Conservation (phyloP, 1,140 invertebrate genomes). For the Trypoxylus dichotomus region DNA sequence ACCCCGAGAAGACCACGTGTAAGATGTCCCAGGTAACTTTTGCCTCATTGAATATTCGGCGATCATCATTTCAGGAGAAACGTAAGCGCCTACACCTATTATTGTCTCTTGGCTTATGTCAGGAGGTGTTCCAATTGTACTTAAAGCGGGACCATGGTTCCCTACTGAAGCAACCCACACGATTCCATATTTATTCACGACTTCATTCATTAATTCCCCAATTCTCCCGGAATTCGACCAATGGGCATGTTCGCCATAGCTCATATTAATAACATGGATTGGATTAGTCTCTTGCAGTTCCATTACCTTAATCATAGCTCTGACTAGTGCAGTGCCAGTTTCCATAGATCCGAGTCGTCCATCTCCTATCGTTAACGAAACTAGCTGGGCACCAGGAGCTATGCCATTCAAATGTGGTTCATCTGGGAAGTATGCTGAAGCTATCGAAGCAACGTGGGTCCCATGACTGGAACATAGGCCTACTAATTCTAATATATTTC, state of each 20-base stretch:
- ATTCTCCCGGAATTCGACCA: constrained; percentile 87
- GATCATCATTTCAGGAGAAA: constrained; percentile 96
- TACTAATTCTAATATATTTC: constrained; percentile 90
- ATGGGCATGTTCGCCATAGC: constrained; percentile 93
- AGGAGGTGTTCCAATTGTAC: constrained; percentile 91
- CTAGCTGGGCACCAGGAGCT: constrained; percentile 94
- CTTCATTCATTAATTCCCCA: constrained; percentile 83
- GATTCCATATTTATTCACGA: constrained; percentile 92
- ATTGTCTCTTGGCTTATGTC: constrained; percentile 80
- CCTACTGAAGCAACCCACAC: constrained; percentile 91
- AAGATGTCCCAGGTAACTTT: constrained; percentile 79
- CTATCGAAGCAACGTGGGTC: constrained; percentile 97
- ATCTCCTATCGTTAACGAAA: constrained; percentile 90
- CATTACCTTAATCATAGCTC: constrained; percentile 89
- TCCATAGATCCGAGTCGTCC: constrained; percentile 91
- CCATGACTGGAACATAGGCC: constrained; percentile 92
- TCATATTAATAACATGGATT: constrained; percentile 95
- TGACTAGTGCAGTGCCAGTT: constrained; percentile 87
- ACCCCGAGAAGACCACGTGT: constrained; percentile 94
- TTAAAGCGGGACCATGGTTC: constrained; percentile 91
- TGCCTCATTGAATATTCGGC: constrained; percentile 91
- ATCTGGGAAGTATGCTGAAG: constrained; percentile 88
- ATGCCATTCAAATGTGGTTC: constrained; percentile 90
- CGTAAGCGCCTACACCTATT: constrained; percentile 94
- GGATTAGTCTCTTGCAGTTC: constrained; percentile 63